Evolutionary conservation across 2,113 vertebrate genomes (phyloP), one percentile per base, ranked within the genome.

Genomic region (Piprites chloris): DNA sequence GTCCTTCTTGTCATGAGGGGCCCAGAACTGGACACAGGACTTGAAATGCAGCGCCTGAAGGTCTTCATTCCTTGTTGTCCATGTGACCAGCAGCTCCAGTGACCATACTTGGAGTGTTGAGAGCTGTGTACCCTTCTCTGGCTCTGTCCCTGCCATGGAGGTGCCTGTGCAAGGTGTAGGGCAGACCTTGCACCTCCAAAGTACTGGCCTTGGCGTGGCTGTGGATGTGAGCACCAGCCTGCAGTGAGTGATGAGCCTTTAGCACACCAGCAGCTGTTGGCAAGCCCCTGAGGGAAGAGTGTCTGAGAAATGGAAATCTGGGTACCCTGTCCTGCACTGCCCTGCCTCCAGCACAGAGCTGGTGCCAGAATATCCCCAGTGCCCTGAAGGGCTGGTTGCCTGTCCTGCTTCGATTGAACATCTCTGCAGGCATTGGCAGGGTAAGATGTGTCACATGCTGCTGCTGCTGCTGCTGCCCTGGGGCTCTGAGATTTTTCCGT

Each of bases 1-100:
- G 7, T 26, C 19, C 1, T 4, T 17, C 9, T 9, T 20, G 14
- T 6, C 4, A 1, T 22, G 39, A 15, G 12, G 19, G 7, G 2
- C 28, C 56, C 65, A 62, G 49, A 56, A 0, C 56, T 71, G 56
- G 15, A 11, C 42, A 17, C 16, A 30, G 66, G n/a, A 10, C 24
- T 12, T 2, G 8, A 5, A 20, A 7, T 16, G 15, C 41, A n/a
- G 39, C 9, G 47, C 24, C 41, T 37, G 35, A 28, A 23, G 14
- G 11, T 23, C n/a, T 53, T 24, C 15, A 5, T 72, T 73, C 33
- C 63, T 13, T 9, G 13, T 20, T 91, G 11, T 37, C 33, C 11
- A 1, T 1, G 28, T 11, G 39, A 21, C 16, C 52, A 33, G 56
- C 37, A 66, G n/a, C 52, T 19, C 33, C 47, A 15, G 15, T 9